Base-by-base conservation (phyloP, 92 coral and sea anemone genomes). In the Actinostola sp. region DNA sequence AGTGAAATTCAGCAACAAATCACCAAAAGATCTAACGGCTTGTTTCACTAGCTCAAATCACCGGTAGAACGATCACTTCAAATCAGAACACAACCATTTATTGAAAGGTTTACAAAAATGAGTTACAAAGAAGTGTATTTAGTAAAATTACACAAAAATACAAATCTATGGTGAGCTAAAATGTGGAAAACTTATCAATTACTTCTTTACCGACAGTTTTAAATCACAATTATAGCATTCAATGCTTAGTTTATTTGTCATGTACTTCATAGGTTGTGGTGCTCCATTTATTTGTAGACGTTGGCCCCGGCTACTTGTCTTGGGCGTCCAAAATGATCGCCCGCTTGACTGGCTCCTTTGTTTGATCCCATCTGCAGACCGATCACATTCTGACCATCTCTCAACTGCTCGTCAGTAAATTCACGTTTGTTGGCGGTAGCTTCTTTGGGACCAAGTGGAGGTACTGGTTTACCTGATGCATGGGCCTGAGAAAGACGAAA, bases 291-390 rank as follows among this genome's bases (percentile, higher is more conserved):
- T 43, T 89, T 89, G 72, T 89, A 86, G 8, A 70, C 88, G 20
- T 61, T 53, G 33, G 61, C 76, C n/a, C 93, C 93, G 44, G 93
- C 93, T 31, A 89, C 80, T 72, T 89, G 94, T 53, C 94, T 63
- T n/a, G 88, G 82, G 14, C 88, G 91, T 5, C 94, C 94, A 70
- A 35, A 85, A 60, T 89, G 94, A 24, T 88, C 93, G 2, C 97
- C 97, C 14, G 87, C 57, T 61, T 87, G 92, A 1, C 88, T 82
- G 16, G 97, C 97, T 8, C 83, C 88, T 64, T 92, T 83, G 72
- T 79, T 89, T 14, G 92, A 54, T 1, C 97, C 95, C 95, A 89
- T 89, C 72, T 92, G 97, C 31, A 89, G 76, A 29, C 97, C 97
- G 44, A 92, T 92, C 1, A 82, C 65, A 44, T 66, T 50, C 52